Percentiles rank a stretch among this genome's conserved stretches.
phyloP scores from a whole-genome alignment of 2,797 vertebrate species.

The Amniataba percoides region DNA sequence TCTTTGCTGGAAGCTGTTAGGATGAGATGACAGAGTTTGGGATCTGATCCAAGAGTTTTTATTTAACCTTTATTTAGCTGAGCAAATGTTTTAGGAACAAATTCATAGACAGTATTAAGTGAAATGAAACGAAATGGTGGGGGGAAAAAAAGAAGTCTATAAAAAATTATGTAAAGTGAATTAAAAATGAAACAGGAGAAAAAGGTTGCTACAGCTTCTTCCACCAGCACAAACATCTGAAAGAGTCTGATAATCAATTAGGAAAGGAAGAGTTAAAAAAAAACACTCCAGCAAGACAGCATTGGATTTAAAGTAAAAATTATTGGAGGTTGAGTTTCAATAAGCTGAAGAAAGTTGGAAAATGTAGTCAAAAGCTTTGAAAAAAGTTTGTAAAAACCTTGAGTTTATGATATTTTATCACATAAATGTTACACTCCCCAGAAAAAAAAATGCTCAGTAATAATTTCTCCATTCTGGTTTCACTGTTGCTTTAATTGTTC shows the following conservation, averaged over 20 bases:
- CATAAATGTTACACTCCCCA: neutral
- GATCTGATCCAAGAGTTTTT: neutral
- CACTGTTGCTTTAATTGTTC: neutral
- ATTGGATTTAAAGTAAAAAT: no score
- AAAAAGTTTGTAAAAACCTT: neutral
- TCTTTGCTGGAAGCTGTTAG: conserved; percentile 31
- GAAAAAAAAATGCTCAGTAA: neutral
- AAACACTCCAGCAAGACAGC: no score
- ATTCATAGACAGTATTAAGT: neutral
- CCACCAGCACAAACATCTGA: neutral
- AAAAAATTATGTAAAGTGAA: no score
- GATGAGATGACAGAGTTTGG: conserved; percentile 10
- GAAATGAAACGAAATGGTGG: neutral
- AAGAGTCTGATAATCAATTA: neutral
- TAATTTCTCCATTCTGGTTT: neutral
- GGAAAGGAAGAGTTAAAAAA: no score
- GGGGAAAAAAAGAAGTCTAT: no score
- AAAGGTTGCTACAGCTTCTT: neutral
- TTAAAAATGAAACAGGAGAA: no score
- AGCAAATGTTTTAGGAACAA: neutral
- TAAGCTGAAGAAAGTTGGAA: neutral
- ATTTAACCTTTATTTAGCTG: conserved; percentile 6
- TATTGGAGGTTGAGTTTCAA: neutral
- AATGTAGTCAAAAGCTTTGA: neutral
- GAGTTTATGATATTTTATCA: neutral